These are phyloP conservation scores for Aphelenchoides avenae DNA, from an alignment of 1,140 invertebrate genomes.

Conservation along the genomic window DNA sequence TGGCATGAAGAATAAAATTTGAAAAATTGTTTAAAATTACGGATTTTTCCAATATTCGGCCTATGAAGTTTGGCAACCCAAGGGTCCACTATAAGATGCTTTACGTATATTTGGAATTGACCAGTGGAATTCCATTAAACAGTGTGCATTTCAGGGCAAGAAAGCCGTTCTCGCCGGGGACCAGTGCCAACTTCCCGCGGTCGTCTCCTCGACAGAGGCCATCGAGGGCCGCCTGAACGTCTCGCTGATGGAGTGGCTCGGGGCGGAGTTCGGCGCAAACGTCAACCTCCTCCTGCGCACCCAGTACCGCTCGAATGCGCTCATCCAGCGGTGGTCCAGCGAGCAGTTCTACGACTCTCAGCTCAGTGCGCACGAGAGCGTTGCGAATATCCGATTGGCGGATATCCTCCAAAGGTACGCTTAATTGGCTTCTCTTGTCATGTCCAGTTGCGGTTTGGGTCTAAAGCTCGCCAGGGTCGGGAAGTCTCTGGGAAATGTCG, in stretches of 20 bases:
- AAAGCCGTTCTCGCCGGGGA: constrained; percentile 24
- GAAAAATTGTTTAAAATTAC: no score
- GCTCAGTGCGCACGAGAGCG: constrained; percentile 5
- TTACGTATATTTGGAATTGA: neutral
- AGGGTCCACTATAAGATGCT: no score
- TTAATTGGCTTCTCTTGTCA: no score
- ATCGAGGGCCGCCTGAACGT: neutral
- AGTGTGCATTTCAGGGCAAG: constrained; percentile 10
- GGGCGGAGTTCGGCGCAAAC: neutral
- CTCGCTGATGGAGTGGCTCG: constrained; percentile 7
- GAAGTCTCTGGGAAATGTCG: neutral
- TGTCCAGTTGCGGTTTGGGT: no score
- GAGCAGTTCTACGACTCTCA: constrained; percentile 12
- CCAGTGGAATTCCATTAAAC: neutral
- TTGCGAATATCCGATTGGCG: constrained; percentile 3
- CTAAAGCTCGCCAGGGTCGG: no score
- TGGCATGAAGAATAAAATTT: no score
- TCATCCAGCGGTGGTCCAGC: constrained; percentile 32
- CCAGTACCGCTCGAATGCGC: constrained; percentile 33
- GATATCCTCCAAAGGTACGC: neutral
- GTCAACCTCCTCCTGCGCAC: constrained; percentile 2
- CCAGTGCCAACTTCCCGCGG: constrained; percentile 19
- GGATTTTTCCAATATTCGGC: no score
- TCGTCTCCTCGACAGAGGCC: neutral
- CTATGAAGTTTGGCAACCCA: no score